phyloP scores from a whole-genome alignment of 1,140 invertebrate genomes.

The Ctenoplectra terminalis region DNA sequence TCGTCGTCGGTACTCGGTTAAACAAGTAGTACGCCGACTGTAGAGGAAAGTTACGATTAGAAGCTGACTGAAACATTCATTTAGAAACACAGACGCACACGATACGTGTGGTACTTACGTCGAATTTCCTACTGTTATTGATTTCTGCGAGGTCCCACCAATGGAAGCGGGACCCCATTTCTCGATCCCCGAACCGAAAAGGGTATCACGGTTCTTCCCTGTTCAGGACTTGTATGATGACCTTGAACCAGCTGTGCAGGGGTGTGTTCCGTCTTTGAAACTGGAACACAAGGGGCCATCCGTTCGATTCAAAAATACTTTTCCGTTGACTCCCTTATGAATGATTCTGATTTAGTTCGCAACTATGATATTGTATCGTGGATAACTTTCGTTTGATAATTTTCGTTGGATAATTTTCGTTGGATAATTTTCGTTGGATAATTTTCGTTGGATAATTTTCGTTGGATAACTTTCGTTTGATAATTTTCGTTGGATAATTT shows the following conservation, averaged over 20 bases:
- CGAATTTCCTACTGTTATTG: conserved; percentile 58
- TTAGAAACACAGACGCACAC: not conserved
- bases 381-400: too few species aligned
- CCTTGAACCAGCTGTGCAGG: conserved; percentile 55
- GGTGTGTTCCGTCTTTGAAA: conserved; percentile 47
- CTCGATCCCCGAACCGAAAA: conserved; percentile 41
- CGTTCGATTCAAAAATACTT: conserved; percentile 4
- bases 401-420: too few species aligned
- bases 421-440: too few species aligned
- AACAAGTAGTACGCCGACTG: not conserved
- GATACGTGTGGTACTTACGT: conserved; percentile 18
- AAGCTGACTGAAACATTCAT: conserved; percentile 1
- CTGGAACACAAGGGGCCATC: conserved; percentile 33
- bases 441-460: too few species aligned
- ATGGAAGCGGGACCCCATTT: conserved; percentile 45
- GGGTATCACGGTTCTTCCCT: conserved; percentile 42
- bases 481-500: too few species aligned
- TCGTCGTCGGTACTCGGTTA: not conserved
- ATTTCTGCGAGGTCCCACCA: conserved; percentile 40
- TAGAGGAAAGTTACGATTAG: not conserved
- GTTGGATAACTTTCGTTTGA: too few species aligned
- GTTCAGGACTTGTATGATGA: conserved; percentile 1
- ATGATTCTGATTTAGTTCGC: conserved; percentile 10
- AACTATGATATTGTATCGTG: conserved; percentile 11
- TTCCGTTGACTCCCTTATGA: conserved; percentile 22